Evolutionary conservation across 2,797 vertebrate genomes (phyloP).

Genomic region (Crenichthys baileyi): DNA sequence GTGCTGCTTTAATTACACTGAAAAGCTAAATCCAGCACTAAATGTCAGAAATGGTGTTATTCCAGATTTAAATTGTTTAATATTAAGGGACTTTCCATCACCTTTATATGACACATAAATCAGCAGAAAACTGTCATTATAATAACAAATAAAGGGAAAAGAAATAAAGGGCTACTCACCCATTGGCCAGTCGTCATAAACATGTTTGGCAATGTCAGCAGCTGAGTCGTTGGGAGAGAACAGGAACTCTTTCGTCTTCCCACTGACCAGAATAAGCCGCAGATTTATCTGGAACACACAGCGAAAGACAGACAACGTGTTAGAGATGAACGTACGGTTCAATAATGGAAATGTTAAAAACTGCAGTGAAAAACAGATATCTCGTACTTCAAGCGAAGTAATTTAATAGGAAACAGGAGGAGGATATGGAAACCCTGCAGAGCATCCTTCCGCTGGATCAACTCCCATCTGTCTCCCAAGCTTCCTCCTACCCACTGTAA

Average conservation of each 20-base stretch:
- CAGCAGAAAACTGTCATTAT: no score
- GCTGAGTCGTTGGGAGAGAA: conserved; percentile 97
- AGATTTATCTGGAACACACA: conserved; percentile 91
- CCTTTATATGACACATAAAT: background rate
- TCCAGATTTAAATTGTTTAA: background rate
- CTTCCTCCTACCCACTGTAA: conserved; percentile 47
- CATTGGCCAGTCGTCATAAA: conserved; percentile 99
- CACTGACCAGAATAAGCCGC: conserved; percentile 96
- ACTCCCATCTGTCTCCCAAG: conserved; percentile 43
- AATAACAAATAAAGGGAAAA: background rate
- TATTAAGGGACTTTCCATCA: background rate
- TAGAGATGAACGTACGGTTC: conserved; percentile 2
- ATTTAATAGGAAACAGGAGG: conserved; percentile 55
- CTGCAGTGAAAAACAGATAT: conserved; percentile 1
- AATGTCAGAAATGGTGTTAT: background rate
- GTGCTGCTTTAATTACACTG: background rate
- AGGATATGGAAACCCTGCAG: conserved; percentile 47
- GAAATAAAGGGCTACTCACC: conserved; percentile 81
- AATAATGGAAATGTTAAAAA: background rate
- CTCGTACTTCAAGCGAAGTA: conserved; percentile 20
- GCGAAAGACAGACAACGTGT: background rate
- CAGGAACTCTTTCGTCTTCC: conserved; percentile 97
- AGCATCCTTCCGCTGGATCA: conserved; percentile 44
- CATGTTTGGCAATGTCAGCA: conserved; percentile 96
- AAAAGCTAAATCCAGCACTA: background rate